Percentiles rank a stretch among this genome's conserved stretches.
phyloP scores from a whole-genome alignment of 1,140 invertebrate species.

The Drosophila lacertosa region DNA sequence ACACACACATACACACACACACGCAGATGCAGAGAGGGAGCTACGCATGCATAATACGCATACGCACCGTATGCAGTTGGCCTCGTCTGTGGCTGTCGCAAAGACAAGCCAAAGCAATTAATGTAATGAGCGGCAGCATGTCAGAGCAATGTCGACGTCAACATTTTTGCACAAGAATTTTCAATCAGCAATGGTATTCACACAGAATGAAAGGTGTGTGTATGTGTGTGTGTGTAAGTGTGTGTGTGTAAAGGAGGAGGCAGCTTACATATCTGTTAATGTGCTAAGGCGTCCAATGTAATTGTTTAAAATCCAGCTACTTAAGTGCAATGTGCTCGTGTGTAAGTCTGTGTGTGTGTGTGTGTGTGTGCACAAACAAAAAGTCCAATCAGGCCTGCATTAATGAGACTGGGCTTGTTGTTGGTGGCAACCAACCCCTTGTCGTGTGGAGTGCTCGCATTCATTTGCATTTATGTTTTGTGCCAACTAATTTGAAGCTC shows the following conservation, averaged over 20 bases:
- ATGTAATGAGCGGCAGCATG: constrained; percentile 80
- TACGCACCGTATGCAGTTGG: constrained; percentile 68
- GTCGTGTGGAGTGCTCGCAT: constrained; percentile 50
- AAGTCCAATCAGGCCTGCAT: constrained; percentile 79
- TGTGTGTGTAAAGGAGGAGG: background rate
- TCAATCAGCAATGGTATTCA: constrained; percentile 72
- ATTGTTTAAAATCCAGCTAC: constrained; percentile 79
- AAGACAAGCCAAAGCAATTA: constrained; percentile 82
- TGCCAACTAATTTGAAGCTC: constrained; percentile 78
- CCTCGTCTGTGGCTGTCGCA: constrained; percentile 60
- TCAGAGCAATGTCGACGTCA: constrained; percentile 76
- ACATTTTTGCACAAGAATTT: constrained; percentile 82
- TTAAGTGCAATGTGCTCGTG: constrained; percentile 58
- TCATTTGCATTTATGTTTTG: constrained; percentile 82
- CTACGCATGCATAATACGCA: constrained; percentile 77
- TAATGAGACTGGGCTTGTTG: constrained; percentile 57
- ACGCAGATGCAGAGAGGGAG: constrained; percentile 25
- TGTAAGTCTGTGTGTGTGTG: constrained; percentile 1
- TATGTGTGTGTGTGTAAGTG: too few species aligned
- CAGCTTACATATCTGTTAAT: constrained; percentile 50
- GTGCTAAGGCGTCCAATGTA: constrained; percentile 78
- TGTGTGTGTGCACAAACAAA: constrained; percentile 60
- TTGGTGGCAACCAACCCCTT: constrained; percentile 2
- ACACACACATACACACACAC: background rate
- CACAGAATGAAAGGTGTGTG: background rate